Base-by-base conservation (phyloP, 2,888 invertebrate species). In the Pseudanteris insignis region DNA sequence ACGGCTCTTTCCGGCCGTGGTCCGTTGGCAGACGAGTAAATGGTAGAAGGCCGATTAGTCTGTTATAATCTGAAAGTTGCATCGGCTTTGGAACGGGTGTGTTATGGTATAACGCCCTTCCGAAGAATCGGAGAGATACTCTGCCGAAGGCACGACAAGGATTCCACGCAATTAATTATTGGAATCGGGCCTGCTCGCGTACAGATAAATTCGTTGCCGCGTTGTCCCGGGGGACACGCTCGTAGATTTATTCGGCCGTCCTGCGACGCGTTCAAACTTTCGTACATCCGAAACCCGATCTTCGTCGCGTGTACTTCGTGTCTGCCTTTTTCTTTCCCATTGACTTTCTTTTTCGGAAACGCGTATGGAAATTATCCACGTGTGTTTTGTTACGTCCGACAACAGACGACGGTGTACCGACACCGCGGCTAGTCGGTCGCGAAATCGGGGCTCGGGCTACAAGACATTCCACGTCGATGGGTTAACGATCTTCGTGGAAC, bases 91-190 rank as follows among this genome's bases (percentile, higher is more conserved):
- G n/a, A n/a, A n/a, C n/a, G n/a, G n/a, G n/a, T n/a, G n/a, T n/a
- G n/a, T n/a, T n/a, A n/a, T n/a, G n/a, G n/a, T n/a, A n/a, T n/a
- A n/a, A n/a, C n/a, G n/a, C n/a, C 18, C 18, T 4, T 3, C 18
- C 18, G 3, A 6, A 55, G 59, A 60, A 64, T 63, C 51, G 59
- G 47, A 50, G 58, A 59, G 54, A 51, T 55, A 57, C 58, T 48
- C 46, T 54, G 34, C n/a, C n/a, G 26, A 30, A 36, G 37, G 34
- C 53, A 41, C 44, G 37, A 21, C 51, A 67, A 58, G 68, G 55
- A 73, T 73, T 72, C 69, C 63, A 53, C 41, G 67, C 69, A 72
- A 74, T 74, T 72, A 72, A 73, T 74, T 71, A 73, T 72, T 67
- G 67, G 65, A 66, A 71, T 70, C 67, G 64, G 67, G 41, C 24